phyloP scores from a whole-genome alignment of 1,140 invertebrate genomes.

The Brachionus koreanus region DNA sequence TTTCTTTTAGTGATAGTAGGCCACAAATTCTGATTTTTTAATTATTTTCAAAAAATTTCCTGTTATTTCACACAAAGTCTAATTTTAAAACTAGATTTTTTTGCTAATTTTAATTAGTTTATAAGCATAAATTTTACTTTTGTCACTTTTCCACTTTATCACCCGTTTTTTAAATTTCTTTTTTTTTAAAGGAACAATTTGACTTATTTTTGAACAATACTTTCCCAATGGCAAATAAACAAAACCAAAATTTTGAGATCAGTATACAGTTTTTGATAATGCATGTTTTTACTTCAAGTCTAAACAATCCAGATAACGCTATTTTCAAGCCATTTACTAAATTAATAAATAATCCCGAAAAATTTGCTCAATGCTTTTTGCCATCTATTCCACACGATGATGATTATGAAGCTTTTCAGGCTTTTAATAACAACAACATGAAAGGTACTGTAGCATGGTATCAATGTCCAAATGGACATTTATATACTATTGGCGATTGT shows the following conservation, averaged over 20 bases:
- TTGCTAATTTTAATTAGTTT: too few species aligned
- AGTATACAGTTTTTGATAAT: slow-evolving; percentile 16
- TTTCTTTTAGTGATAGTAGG: too few species aligned
- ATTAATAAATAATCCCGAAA: background rate
- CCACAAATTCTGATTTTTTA: too few species aligned
- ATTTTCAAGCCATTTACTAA: background rate
- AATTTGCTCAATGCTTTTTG: background rate
- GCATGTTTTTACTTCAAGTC: background rate
- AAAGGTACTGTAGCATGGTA: slow-evolving; percentile 46
- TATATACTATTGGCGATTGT: slow-evolving; percentile 53
- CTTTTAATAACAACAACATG: slow-evolving; percentile 44
- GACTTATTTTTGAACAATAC: background rate
- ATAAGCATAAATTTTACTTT: too few species aligned
- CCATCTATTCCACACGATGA: slow-evolving; percentile 47
- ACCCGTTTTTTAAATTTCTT: background rate
- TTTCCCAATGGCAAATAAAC: background rate
- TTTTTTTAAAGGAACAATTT: background rate
- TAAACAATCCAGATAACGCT: background rate
- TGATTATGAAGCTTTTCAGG: slow-evolving; percentile 45
- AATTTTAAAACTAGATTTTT: too few species aligned
- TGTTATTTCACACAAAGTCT: too few species aligned
- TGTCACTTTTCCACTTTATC: background rate
- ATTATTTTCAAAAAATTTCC: too few species aligned
- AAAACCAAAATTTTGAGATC: background rate
- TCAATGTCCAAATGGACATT: slow-evolving; percentile 52